Conservation (phyloP, 2,797 vertebrate species). For the Esox masquinongy region DNA sequence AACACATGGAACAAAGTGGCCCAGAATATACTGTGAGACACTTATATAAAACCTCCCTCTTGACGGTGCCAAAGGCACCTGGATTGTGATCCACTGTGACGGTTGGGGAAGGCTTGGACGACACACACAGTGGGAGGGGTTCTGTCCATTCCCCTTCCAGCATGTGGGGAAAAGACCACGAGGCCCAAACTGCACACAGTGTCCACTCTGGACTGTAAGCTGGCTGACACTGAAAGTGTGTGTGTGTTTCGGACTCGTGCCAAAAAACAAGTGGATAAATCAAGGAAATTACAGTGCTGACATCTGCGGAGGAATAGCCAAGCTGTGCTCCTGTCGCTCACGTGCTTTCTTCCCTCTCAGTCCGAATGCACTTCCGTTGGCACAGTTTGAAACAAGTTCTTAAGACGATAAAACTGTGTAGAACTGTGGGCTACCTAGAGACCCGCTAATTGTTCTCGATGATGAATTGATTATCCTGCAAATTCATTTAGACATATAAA, state of each 20-base stretch:
- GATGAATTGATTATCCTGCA: not conserved
- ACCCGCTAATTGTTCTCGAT: not conserved
- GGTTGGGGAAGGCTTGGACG: not conserved
- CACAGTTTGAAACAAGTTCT: not conserved
- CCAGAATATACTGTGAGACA: not conserved
- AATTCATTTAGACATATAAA: not conserved
- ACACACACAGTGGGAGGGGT: not conserved
- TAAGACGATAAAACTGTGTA: not conserved
- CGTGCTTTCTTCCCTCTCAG: not conserved
- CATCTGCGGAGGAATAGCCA: conserved; percentile 8
- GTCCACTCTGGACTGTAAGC: not conserved
- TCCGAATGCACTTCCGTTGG: not conserved
- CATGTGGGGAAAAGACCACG: not conserved
- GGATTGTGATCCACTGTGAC: not conserved
- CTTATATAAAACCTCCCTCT: not conserved
- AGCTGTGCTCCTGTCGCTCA: not conserved
- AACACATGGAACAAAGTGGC: not conserved
- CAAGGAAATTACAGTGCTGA: conserved; percentile 49
- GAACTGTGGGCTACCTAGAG: not conserved
- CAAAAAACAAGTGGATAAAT: conserved; percentile 57
- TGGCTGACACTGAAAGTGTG: conserved; percentile 23
- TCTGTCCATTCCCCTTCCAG: not conserved
- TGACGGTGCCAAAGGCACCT: not conserved
- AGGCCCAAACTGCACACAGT: not conserved
- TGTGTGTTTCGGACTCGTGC: conserved; percentile 30